A percentile compares a stretch with the other conserved stretches of the same genome.
phyloP scores from a whole-genome alignment of 2,113 vertebrate species.

The Ictidomys tridecemlineatus region DNA sequence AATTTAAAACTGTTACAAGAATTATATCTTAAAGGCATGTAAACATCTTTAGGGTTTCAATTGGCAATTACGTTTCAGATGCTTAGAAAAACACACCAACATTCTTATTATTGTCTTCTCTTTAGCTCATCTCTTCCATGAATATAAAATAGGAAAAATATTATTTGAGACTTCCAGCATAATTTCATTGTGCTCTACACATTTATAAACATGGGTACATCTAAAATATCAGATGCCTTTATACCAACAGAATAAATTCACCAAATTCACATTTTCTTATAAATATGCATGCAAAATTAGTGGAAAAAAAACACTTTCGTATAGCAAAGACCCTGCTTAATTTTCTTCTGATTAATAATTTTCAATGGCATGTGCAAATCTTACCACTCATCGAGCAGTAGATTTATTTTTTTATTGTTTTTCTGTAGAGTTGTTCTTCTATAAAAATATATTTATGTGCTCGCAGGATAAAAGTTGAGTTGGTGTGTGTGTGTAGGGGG shows the following conservation, averaged over 20 bases:
- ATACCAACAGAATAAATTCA: slow-evolving; percentile 49
- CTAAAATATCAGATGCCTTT: slow-evolving; percentile 81
- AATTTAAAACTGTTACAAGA: slow-evolving; percentile 54
- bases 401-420: background rate
- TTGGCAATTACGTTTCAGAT: slow-evolving; percentile 45
- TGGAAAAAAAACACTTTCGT: slow-evolving; percentile 61
- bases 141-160: slow-evolving; percentile 82
- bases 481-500: background rate
- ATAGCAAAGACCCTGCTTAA: slow-evolving; percentile 63
- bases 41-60: slow-evolving; percentile 79
- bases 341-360: slow-evolving; percentile 53
- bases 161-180: slow-evolving; percentile 60
- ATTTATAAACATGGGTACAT: slow-evolving; percentile 58
- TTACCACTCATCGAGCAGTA: background rate
- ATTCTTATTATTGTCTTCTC: slow-evolving; percentile 64
- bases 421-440: slow-evolving; percentile 69
- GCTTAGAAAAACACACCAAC: slow-evolving; percentile 70
- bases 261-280: slow-evolving; percentile 61
- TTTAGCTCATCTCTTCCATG: slow-evolving; percentile 42
- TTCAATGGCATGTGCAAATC: slow-evolving; percentile 63
- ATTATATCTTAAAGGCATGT: slow-evolving; percentile 75
- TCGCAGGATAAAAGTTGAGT: slow-evolving; percentile 68
- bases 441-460: slow-evolving; percentile 84
- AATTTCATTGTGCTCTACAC: slow-evolving; percentile 66
- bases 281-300: slow-evolving; percentile 72